phyloP scores from a whole-genome alignment of 2,113 vertebrate species.

The Jaculus jaculus region DNA sequence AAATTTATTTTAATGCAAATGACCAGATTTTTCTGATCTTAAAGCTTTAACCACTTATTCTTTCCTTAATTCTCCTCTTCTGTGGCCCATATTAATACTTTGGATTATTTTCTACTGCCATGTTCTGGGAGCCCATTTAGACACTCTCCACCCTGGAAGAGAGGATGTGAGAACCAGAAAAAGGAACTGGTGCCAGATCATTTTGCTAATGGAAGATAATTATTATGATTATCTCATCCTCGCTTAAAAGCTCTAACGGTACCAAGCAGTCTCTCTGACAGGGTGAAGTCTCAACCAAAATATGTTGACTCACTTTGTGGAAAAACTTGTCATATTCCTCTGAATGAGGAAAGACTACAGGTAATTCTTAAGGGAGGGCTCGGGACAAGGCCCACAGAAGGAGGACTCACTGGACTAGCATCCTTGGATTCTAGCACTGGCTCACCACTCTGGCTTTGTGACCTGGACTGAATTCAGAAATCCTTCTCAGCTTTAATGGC shows the following conservation, averaged over 20 bases:
- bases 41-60: constrained; percentile 10
- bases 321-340: constrained; percentile 66
- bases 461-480: background rate
- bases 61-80: constrained; percentile 55
- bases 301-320: constrained; percentile 74
- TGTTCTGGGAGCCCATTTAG: constrained; percentile 67
- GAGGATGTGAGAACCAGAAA: constrained; percentile 62
- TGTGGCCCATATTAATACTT: constrained; percentile 57
- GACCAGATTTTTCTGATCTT: constrained; percentile 47
- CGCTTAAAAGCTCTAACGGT: constrained; percentile 73
- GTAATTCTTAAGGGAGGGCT: constrained; percentile 33
- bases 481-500: background rate
- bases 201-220: constrained; percentile 81
- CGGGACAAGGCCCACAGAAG: background rate
- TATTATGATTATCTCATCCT: constrained; percentile 81
- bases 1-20: constrained; percentile 41
- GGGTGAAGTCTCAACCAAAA: constrained; percentile 75
- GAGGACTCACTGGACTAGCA: background rate
- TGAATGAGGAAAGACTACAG: constrained; percentile 50
- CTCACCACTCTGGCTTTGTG: background rate
- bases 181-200: constrained; percentile 74
- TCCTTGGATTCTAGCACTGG: background rate
- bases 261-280: constrained; percentile 70
- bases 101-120: constrained; percentile 52
- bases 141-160: constrained; percentile 59